Conservation (phyloP, 2,113 vertebrate genomes). For the Merops nubicus region DNA sequence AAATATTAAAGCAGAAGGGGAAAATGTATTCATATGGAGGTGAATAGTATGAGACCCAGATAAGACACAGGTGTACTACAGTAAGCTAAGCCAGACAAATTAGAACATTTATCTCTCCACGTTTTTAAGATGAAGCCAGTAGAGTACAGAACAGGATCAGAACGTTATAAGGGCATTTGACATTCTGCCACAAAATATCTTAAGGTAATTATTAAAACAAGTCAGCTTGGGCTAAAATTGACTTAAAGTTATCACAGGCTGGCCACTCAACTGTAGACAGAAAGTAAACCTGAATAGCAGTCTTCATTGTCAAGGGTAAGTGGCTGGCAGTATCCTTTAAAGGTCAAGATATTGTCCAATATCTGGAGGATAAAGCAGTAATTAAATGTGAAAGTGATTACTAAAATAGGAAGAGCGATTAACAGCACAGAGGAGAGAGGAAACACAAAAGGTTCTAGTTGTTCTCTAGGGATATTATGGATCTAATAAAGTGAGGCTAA, state of each 20-base stretch:
- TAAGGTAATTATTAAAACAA: neutral
- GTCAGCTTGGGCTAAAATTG: neutral
- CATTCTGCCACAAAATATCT: neutral
- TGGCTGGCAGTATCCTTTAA: neutral
- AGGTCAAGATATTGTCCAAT: neutral
- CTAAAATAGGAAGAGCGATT: neutral
- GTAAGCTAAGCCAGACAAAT: neutral
- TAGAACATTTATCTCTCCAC: neutral
- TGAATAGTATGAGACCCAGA: neutral
- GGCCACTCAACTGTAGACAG: neutral
- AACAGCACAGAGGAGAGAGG: neutral
- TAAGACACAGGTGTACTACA: neutral
- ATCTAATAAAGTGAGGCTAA: slow-evolving; percentile 5
- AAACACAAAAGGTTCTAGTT: neutral
- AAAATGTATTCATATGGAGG: neutral
- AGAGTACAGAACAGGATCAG: neutral
- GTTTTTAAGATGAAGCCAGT: neutral
- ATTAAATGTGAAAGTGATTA: slow-evolving; percentile 3
- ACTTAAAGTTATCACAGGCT: neutral
- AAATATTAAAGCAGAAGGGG: neutral
- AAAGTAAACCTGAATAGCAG: slow-evolving; percentile 12
- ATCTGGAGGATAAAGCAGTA: neutral
- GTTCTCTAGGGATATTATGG: neutral
- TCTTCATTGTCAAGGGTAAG: neutral
- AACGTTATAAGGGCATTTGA: neutral